Conservation (phyloP, 2,113 vertebrate species). For the Trachemys scripta region DNA sequence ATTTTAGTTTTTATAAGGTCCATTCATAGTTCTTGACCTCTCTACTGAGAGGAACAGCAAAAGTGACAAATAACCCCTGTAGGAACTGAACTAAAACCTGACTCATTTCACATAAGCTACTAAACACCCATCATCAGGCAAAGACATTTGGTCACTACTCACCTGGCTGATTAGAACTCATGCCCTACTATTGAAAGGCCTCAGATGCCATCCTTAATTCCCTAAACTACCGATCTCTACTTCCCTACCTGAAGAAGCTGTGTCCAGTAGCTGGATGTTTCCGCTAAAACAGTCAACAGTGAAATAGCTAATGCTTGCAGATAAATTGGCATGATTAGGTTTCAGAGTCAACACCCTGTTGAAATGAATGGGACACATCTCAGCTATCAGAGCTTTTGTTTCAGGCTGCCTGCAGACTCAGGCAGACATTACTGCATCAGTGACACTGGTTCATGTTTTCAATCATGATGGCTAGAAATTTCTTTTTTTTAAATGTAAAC, state of each 20-base stretch:
- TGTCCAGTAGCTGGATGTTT: neutral
- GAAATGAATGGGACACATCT: neutral
- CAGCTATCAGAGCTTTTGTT: neutral
- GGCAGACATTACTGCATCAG: neutral
- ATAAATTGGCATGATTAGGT: neutral
- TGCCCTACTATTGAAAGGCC: neutral
- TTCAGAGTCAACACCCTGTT: neutral
- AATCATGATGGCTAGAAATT: neutral
- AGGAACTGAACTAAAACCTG: slow-evolving; percentile 7
- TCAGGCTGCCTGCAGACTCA: neutral
- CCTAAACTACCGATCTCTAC: neutral
- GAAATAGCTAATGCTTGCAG: neutral
- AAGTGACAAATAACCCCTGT: slow-evolving; percentile 13
- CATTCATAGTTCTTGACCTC: slow-evolving; percentile 17
- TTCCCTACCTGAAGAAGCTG: neutral
- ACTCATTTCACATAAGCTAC: neutral
- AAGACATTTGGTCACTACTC: neutral
- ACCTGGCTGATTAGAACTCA: neutral
- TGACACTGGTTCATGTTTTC: neutral
- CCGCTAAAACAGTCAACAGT: neutral
- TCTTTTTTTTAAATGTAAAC: neutral
- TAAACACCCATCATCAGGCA: neutral
- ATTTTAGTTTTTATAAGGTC: slow-evolving; percentile 34
- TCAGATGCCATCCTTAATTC: neutral
- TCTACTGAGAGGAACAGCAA: neutral